Evolutionary conservation across 2,797 vertebrate species (phyloP).

Genomic region (Crenichthys baileyi): DNA sequence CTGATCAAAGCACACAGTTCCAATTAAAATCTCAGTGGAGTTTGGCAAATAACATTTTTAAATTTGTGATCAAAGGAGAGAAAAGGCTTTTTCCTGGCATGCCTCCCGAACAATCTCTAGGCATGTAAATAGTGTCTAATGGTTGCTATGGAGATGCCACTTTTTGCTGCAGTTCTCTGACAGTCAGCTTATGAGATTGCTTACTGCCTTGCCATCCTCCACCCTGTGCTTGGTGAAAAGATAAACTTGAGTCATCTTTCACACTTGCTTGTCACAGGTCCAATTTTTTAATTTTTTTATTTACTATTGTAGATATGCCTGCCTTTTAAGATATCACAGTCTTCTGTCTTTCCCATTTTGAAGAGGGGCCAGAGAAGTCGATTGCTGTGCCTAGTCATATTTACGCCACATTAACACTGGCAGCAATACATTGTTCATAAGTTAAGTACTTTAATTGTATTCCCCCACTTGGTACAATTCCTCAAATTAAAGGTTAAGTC

Average conservation of each 20-base stretch:
- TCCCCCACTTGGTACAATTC: no score
- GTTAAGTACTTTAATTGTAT: no score
- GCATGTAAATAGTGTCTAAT: slow-evolving; percentile 3
- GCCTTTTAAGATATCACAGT: not conserved
- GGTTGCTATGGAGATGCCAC: slow-evolving; percentile 7
- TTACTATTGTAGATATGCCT: not conserved
- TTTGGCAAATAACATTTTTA: not conserved
- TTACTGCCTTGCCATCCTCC: not conserved
- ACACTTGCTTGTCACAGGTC: not conserved
- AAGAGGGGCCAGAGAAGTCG: not conserved
- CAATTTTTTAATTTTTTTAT: not conserved
- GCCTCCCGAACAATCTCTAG: not conserved
- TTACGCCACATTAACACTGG: not conserved
- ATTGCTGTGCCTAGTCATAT: not conserved
- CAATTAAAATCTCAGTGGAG: not conserved
- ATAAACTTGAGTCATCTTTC: not conserved
- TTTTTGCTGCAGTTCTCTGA: slow-evolving; percentile 1
- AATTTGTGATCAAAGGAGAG: not conserved
- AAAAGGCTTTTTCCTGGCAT: not conserved
- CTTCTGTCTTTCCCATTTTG: not conserved
- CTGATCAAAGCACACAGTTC: not conserved
- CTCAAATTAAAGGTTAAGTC: no score
- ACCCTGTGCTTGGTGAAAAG: not conserved
- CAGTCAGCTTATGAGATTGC: not conserved
- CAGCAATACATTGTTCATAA: not conserved